Base-by-base conservation (phyloP, 2,113 vertebrate species). In the Vulpes lagopus region DNA sequence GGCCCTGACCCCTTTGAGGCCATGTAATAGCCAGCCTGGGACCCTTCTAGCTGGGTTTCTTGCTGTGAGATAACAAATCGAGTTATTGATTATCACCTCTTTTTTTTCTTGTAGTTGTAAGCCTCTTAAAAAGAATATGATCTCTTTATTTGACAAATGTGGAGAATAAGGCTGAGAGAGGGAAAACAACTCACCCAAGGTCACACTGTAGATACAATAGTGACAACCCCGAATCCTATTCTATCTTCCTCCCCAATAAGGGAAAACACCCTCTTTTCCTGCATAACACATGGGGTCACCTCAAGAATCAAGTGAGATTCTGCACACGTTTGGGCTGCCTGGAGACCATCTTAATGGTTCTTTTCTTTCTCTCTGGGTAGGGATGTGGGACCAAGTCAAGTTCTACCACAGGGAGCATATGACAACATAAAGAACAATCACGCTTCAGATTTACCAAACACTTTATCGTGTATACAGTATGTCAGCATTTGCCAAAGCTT, bases 231-330 rank as follows among this genome's bases (percentile, higher is more conserved):
- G 60, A 76, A 79, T 92, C 65, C 27, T 69, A 8, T 64, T 89
- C 49, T 22, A 8, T 51, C 59, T 89, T 88, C n/a, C 35, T 83
- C 22, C 83, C 73, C 86, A 64, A 78, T n/a, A 69, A 67, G 15
- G 43, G 38, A 30, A 83, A 94, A 86, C 16, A 73, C 8, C 27
- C 0, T 1, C 30, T 62, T 67, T 65, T 51, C 71, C n/a, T 80
- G 49, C 57, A 35, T 35, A 23, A 1, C 38, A 79, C 49, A 25
- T 53, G 16, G 14, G 12, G 4, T 89, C 14, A 35, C 20, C 49
- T 94, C 65, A 51, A 69, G 69, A 91, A 71, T 59, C 30, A 90
- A 80, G 19, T 38, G 62, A 60, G n/a, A 96, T 20, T 91, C 38
- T 14, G n/a, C 19, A n/a, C 5, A 12, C 53, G 9, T 80, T 43